Evolutionary conservation across 1,140 invertebrate genomes (phyloP).

Genomic region (Portunus trituberculatus): DNA sequence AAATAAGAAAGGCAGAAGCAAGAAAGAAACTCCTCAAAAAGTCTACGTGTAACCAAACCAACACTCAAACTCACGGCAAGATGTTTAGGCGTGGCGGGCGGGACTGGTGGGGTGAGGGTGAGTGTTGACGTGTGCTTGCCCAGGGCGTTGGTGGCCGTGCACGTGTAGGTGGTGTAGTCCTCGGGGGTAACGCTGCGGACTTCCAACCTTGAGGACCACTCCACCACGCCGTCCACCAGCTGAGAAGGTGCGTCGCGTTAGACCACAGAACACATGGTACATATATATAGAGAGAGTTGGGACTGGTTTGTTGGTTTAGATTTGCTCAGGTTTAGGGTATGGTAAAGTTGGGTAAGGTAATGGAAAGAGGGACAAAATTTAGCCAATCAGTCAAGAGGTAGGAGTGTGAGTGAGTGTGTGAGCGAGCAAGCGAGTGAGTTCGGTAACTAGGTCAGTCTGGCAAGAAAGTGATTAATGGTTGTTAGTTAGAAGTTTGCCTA

Average conservation of each 20-base stretch:
- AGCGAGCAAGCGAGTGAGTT: too few species aligned
- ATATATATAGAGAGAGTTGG: background rate
- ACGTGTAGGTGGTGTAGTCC: conserved; percentile 54
- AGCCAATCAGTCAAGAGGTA: too few species aligned
- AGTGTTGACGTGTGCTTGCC: conserved; percentile 39
- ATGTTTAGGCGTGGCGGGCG: conserved; percentile 27
- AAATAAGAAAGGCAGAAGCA: too few species aligned
- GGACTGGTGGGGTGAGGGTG: conserved; percentile 16
- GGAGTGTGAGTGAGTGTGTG: too few species aligned
- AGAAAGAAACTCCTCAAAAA: too few species aligned
- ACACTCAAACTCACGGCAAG: conserved; percentile 38
- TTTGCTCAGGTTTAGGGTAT: background rate
- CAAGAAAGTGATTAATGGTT: too few species aligned
- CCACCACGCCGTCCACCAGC: conserved; percentile 55
- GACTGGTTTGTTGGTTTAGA: background rate
- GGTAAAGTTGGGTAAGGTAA: too few species aligned
- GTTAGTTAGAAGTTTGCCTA: too few species aligned
- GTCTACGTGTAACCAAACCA: background rate
- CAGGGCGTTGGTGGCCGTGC: conserved; percentile 50
- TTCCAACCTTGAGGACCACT: conserved; percentile 60
- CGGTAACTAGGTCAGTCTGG: too few species aligned
- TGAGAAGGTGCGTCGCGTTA: background rate
- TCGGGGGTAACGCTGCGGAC: conserved; percentile 14
- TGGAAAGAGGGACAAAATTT: too few species aligned
- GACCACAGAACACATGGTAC: too few species aligned